These are phyloP conservation scores for Athene noctua DNA, from an alignment of 2,113 vertebrate species.

Conservation along the genomic window DNA sequence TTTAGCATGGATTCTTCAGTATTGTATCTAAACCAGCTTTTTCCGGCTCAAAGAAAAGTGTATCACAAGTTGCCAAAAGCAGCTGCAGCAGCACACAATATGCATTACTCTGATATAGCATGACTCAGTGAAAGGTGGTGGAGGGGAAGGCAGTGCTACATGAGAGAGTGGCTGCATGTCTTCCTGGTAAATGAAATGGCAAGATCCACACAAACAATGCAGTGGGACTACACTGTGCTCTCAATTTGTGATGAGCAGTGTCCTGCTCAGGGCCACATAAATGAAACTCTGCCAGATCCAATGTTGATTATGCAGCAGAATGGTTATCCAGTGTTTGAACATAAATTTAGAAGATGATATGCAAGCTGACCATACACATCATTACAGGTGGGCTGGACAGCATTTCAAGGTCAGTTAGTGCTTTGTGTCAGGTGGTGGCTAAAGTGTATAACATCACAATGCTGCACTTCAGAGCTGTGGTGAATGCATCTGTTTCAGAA, in stretches of 20 bases:
- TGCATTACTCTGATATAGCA: not conserved
- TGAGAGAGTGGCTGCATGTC: not conserved
- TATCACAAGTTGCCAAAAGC: not conserved
- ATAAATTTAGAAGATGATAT: not conserved
- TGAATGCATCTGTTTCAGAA: not conserved
- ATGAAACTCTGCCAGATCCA: not conserved
- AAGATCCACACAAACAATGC: not conserved
- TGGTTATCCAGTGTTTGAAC: not conserved
- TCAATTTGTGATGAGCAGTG: not conserved
- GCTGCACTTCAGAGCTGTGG: accelerated
- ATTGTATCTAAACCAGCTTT: not conserved
- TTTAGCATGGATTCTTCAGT: not conserved
- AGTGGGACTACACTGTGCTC: not conserved
- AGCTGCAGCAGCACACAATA: not conserved
- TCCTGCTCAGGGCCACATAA: not conserved
- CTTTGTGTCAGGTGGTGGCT: not conserved
- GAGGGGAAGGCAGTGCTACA: not conserved
- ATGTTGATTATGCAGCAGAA: not conserved
- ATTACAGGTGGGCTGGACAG: not conserved
- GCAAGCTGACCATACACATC: not conserved
- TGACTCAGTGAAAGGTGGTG: not conserved
- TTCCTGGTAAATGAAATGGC: not conserved
- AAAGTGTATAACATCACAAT: not conserved
- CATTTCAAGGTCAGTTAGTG: not conserved
- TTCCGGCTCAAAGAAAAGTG: not conserved